These are phyloP conservation scores for Peromyscus polionotus DNA, from an alignment of 2,113 vertebrate species.

Conservation along the genomic window DNA sequence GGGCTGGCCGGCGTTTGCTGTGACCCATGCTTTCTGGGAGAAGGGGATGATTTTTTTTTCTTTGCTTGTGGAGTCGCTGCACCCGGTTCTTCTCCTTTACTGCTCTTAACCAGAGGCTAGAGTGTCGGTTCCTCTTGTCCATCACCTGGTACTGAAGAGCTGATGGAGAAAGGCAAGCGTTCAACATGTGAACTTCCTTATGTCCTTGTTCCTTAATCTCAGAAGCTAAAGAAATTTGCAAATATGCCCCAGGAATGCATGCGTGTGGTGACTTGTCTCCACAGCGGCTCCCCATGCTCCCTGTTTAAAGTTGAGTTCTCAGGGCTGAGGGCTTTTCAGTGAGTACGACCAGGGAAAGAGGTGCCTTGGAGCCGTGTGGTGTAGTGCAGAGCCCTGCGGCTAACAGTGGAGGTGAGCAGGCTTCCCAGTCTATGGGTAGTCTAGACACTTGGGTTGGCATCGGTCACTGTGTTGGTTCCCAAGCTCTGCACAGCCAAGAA, in stretches of 20 bases:
- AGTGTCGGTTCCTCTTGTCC: background rate
- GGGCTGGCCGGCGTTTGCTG: fast-evolving
- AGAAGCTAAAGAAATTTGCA: background rate
- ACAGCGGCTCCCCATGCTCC: background rate
- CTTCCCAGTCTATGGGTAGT: background rate
- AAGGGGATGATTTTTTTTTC: background rate
- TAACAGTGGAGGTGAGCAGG: too few relatives aligned
- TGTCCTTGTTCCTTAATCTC: background rate
- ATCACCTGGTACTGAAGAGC: background rate
- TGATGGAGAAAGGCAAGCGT: background rate
- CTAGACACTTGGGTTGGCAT: background rate
- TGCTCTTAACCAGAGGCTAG: background rate
- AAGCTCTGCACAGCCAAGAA: background rate
- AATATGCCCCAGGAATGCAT: background rate
- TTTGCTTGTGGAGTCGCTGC: background rate
- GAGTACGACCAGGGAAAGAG: background rate
- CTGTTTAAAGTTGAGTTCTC: slow-evolving; percentile 13
- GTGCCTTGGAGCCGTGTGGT: background rate
- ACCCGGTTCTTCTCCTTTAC: background rate
- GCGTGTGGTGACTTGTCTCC: background rate
- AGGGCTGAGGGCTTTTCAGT: background rate
- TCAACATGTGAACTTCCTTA: background rate
- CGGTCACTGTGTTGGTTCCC: background rate
- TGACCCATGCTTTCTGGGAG: background rate
- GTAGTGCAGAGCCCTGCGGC: background rate